phyloP scores from a whole-genome alignment of 1,140 invertebrate species.

The Phymorhynchus buccinoides region DNA sequence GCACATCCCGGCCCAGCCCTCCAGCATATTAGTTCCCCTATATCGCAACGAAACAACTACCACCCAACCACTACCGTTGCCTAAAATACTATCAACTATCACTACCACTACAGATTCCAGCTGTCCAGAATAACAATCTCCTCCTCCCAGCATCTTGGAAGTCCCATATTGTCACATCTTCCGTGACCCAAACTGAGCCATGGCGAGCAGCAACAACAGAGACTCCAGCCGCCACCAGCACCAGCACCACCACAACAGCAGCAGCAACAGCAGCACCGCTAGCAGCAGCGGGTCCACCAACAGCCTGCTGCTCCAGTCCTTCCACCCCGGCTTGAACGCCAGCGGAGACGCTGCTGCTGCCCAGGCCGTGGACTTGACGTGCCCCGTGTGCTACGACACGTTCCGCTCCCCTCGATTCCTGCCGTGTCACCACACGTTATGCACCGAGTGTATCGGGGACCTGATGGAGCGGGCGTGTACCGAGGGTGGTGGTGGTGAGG shows the following conservation, averaged over 20 bases:
- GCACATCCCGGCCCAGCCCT: too few species aligned
- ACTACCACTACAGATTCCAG: background rate
- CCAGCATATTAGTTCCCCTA: too few species aligned
- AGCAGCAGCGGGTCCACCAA: background rate
- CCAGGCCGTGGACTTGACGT: background rate
- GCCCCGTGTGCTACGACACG: constrained; percentile 28
- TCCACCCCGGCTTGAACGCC: too few species aligned
- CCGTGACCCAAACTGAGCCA: background rate
- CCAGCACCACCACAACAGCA: too few species aligned
- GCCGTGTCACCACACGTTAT: constrained; percentile 38
- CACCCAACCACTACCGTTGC: background rate
- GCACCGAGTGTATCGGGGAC: constrained; percentile 37
- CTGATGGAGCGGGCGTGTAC: constrained; percentile 24
- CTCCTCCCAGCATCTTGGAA: too few species aligned
- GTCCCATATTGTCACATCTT: too few species aligned
- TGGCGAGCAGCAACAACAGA: background rate
- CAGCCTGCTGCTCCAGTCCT: background rate
- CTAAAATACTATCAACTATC: background rate
- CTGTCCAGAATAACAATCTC: too few species aligned
- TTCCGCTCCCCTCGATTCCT: constrained; percentile 23
- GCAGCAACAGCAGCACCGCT: background rate
- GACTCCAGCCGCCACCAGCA: background rate
- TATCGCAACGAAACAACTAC: background rate
- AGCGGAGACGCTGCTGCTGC: background rate
- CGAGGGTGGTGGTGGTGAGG: too few species aligned